These are phyloP conservation scores for Synergus itoensis DNA, from an alignment of 2,888 invertebrate species.

Conservation along the genomic window DNA sequence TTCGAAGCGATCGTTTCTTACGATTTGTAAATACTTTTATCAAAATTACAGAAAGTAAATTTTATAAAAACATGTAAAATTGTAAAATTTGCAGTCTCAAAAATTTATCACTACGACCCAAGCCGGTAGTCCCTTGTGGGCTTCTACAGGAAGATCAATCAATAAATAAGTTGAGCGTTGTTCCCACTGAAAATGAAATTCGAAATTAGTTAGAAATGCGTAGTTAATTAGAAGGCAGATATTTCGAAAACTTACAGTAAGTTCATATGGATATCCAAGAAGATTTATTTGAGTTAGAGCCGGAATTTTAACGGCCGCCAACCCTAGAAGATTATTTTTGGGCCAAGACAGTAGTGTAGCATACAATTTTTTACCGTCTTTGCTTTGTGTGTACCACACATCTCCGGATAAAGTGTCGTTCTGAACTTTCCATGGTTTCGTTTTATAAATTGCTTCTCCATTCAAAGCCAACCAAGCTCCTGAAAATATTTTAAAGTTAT, in stretches of 20 bases:
- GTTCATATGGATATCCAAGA: constrained; percentile 38
- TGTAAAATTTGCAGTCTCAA: constrained; percentile 25
- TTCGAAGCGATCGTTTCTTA: not conserved
- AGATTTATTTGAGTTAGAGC: constrained; percentile 35
- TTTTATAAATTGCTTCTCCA: constrained; percentile 91
- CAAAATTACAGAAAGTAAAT: constrained; percentile 20
- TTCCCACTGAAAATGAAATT: constrained; percentile 62
- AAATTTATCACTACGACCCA: constrained; percentile 64
- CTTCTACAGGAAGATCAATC: constrained; percentile 64
- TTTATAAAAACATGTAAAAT: constrained; percentile 41
- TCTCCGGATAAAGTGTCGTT: constrained; percentile 86
- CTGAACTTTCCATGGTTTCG: constrained; percentile 88
- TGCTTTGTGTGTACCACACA: constrained; percentile 86
- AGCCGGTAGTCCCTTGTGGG: constrained; percentile 67
- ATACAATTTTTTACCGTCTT: constrained; percentile 75
- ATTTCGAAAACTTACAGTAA: constrained; percentile 14
- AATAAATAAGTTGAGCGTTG: constrained; percentile 45
- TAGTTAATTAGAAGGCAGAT: not conserved
- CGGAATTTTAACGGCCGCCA: constrained; percentile 38
- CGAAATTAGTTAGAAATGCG: not conserved
- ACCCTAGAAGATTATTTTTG: constrained; percentile 71
- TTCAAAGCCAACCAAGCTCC: constrained; percentile 88
- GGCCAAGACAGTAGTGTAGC: constrained; percentile 88
- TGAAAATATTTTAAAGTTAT: constrained; percentile 46
- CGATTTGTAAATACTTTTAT: constrained; percentile 13